Conservation (phyloP, 2,113 vertebrate species). For the Zeus faber region DNA sequence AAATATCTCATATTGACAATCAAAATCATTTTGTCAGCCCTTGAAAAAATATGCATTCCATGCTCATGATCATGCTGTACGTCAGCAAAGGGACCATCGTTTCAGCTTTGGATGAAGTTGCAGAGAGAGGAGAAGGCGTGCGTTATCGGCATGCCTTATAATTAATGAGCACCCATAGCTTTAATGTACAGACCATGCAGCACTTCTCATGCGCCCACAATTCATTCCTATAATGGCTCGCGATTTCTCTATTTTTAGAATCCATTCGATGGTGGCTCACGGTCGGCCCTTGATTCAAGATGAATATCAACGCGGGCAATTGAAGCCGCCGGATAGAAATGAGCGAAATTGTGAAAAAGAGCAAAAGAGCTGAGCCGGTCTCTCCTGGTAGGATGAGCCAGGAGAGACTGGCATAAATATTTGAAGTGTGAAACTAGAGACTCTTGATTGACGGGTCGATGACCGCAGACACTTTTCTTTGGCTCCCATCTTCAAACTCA, state of each 20-base stretch:
- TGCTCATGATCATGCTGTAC: no score
- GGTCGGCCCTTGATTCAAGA: no score
- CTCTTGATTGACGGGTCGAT: slow-evolving; percentile 13
- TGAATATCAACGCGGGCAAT: no score
- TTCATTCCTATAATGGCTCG: neutral
- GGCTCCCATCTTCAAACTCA: slow-evolving; percentile 19
- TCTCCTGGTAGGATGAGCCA: no score
- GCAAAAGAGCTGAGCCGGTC: no score
- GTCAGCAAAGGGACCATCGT: no score
- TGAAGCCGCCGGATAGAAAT: no score
- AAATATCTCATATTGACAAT: slow-evolving; percentile 24
- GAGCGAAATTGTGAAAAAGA: no score
- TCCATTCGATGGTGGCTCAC: slow-evolving; percentile 12
- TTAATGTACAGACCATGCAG: slow-evolving; percentile 16
- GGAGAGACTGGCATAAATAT: slow-evolving; percentile 16
- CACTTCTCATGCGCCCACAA: neutral
- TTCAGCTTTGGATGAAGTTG: no score
- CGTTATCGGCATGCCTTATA: neutral
- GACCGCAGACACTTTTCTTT: slow-evolving; percentile 12
- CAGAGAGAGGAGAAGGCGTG: neutral
- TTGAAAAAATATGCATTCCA: slow-evolving; percentile 13
- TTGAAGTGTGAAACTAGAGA: slow-evolving; percentile 3
- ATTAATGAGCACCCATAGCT: slow-evolving; percentile 32
- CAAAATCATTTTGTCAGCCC: slow-evolving; percentile 20
- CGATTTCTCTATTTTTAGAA: slow-evolving; percentile 27